These are phyloP conservation scores for Euplexia lucipara DNA, from an alignment of 2,888 invertebrate species.

Conservation along the genomic window DNA sequence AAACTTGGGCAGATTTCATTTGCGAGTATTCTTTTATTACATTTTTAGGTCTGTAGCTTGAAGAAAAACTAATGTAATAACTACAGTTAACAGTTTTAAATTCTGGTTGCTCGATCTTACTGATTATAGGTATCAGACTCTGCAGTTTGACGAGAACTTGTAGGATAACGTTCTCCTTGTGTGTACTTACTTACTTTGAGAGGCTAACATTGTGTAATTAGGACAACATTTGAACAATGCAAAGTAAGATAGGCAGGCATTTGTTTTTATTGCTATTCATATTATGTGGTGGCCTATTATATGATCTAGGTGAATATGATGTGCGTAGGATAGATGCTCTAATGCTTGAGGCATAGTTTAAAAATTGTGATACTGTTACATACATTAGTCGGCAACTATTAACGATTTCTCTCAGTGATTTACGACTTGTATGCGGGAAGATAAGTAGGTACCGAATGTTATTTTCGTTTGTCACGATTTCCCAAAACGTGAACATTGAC, in stretches of 20 bases:
- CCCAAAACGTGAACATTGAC: conserved; percentile 3
- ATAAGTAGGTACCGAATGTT: conserved; percentile 12
- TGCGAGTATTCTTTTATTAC: conserved; percentile 3
- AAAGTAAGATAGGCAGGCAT: not conserved
- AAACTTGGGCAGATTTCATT: not conserved
- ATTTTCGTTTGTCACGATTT: conserved; percentile 23
- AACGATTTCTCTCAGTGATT: conserved; percentile 35
- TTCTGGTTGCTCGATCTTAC: conserved; percentile 1
- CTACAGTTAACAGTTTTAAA: too few species aligned
- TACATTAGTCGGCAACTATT: not conserved
- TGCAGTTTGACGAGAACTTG: conserved; percentile 15
- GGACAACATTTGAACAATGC: conserved; percentile 7
- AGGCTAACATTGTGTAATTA: conserved; percentile 18
- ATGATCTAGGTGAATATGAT: conserved; percentile 5
- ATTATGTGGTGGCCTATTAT: conserved; percentile 16
- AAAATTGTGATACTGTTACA: not conserved
- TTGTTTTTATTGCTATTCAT: conserved; percentile 19
- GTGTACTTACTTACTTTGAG: conserved; percentile 7
- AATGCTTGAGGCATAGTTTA: not conserved
- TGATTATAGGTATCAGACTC: conserved; percentile 15
- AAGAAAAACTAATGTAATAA: conserved; percentile 8
- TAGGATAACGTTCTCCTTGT: conserved; percentile 42
- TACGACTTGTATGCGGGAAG: conserved; percentile 48
- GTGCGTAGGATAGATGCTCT: conserved; percentile 18
- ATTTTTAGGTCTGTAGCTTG: not conserved